Evolutionary conservation across 2,113 vertebrate genomes (phyloP).

Genomic region (Dromas ardeola): DNA sequence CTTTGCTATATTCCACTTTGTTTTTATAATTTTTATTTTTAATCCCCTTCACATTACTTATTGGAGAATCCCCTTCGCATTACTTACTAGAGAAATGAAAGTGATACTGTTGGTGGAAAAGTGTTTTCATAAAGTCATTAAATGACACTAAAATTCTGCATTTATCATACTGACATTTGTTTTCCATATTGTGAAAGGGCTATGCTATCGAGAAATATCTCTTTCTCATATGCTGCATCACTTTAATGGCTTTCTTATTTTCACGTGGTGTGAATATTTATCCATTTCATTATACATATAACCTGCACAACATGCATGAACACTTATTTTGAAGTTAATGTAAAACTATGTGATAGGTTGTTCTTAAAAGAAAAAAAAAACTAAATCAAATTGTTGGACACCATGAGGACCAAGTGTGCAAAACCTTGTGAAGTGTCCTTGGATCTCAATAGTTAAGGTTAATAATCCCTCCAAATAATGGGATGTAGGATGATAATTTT

Average conservation of each 20-base stretch:
- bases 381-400: not conserved
- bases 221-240: not conserved
- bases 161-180: not conserved
- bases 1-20: not conserved
- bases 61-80: not conserved
- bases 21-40: not conserved
- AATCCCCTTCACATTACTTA: not conserved
- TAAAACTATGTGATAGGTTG: not conserved
- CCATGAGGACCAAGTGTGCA: not conserved
- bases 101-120: not conserved
- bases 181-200: not conserved
- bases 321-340: not conserved
- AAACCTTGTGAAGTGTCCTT: slow-evolving; percentile 34
- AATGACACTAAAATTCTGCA: not conserved
- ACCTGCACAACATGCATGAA: not conserved
- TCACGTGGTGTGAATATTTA: not conserved
- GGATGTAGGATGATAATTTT: slow-evolving; percentile 57
- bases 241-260: not conserved
- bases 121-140: not conserved
- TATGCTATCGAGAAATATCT: not conserved
- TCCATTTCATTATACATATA: not conserved
- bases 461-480: slow-evolving; percentile 62
- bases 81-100: not conserved
- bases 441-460: slow-evolving; percentile 39
- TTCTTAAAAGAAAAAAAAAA: not conserved